Percentiles rank a stretch among this genome's conserved stretches.
These are phyloP conservation scores for Myotis yumanensis DNA, from an alignment of 2,113 vertebrate species.

Conservation along the genomic window DNA sequence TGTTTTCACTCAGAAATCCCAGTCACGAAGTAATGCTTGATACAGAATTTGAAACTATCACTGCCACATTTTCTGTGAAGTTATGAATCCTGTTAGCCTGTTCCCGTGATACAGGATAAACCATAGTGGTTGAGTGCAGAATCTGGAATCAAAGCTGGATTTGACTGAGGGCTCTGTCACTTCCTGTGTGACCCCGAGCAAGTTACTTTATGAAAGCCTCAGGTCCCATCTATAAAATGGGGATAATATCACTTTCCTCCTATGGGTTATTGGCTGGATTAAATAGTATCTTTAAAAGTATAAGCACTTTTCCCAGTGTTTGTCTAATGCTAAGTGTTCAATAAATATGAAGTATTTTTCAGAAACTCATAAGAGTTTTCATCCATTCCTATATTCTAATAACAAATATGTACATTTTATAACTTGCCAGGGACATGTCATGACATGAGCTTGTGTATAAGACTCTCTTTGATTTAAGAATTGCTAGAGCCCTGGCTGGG, in stretches of 20 bases:
- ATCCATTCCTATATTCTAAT: neutral
- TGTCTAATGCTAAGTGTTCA: neutral
- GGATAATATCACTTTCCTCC: neutral
- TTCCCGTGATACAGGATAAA: neutral
- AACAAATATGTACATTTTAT: neutral
- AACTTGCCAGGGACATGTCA: neutral
- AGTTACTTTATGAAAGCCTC: neutral
- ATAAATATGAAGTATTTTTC: neutral
- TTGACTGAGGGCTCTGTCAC: neutral
- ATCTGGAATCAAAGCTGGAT: neutral
- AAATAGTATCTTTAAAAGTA: slow-evolving; percentile 36
- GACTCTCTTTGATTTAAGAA: neutral
- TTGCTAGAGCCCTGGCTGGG: neutral
- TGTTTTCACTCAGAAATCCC: slow-evolving; percentile 55
- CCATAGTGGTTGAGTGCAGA: neutral
- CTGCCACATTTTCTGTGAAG: slow-evolving; percentile 30
- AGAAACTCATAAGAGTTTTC: slow-evolving; percentile 28
- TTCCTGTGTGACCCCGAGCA: neutral
- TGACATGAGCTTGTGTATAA: neutral
- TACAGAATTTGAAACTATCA: neutral
- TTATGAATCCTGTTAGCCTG: neutral
- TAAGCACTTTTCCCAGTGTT: neutral
- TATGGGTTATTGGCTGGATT: neutral
- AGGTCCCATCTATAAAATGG: neutral
- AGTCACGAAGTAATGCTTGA: slow-evolving; percentile 31